phyloP scores from a whole-genome alignment of 2,797 vertebrate genomes.

The Clarias laeviceps region DNA sequence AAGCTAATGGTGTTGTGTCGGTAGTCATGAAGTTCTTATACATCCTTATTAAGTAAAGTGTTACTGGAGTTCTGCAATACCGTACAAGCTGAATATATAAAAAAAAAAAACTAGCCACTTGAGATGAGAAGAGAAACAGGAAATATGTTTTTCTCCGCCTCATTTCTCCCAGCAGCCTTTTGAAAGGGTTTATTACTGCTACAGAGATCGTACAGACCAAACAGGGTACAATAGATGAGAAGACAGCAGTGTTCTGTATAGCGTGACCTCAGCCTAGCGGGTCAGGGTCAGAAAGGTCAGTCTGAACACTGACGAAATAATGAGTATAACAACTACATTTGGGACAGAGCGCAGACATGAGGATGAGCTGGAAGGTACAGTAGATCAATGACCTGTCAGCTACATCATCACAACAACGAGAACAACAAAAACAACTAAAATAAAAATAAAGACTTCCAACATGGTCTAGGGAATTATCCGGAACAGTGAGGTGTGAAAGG shows the following conservation, averaged over 20 bases:
- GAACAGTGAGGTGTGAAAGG: background rate
- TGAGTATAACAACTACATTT: background rate
- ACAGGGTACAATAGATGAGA: background rate
- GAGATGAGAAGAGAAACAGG: background rate
- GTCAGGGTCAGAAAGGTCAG: background rate
- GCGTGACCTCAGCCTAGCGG: background rate
- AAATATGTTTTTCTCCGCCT: background rate
- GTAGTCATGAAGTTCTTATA: background rate
- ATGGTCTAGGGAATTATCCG: background rate
- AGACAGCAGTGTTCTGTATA: background rate
- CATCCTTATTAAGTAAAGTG: background rate
- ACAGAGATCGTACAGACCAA: background rate
- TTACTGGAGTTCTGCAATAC: background rate
- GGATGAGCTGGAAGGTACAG: background rate
- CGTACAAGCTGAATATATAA: background rate
- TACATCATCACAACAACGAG: background rate
- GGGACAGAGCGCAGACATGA: background rate
- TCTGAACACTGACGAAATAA: constrained; percentile 1
- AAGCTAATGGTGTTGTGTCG: background rate
- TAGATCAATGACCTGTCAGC: background rate
- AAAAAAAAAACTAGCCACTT: background rate
- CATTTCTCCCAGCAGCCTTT: background rate
- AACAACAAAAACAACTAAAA: background rate
- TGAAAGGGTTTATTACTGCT: background rate
- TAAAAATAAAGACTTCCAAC: background rate